phyloP scores from a whole-genome alignment of 2,888 invertebrate species.

The Cecidostiba fungosa region DNA sequence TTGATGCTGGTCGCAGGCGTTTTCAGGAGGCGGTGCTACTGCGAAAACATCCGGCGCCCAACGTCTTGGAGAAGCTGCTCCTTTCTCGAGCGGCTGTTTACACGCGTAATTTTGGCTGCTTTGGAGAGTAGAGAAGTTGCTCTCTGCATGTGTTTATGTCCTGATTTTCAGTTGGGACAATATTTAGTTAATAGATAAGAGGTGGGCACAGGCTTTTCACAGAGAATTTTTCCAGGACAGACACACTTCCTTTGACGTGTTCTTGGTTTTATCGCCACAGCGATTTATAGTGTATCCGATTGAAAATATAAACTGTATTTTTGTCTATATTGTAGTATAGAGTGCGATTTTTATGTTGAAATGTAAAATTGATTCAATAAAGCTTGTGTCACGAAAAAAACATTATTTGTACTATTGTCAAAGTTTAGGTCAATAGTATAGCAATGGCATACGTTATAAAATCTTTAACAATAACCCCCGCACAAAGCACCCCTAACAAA shows the following conservation, averaged over 20 bases:
- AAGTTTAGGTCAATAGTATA: neutral
- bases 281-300: no score
- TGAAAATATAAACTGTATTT: no score
- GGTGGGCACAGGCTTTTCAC: neutral
- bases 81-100: conserved; percentile 42
- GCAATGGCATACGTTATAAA: neutral
- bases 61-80: conserved; percentile 7
- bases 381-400: no score
- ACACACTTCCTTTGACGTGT: neutral
- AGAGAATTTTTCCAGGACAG: neutral
- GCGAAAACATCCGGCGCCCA: conserved; percentile 57
- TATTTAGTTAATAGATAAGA: conserved; percentile 36
- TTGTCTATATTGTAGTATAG: no score
- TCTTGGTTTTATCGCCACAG: no score
- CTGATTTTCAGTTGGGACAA: conserved; percentile 2
- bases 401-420: no score
- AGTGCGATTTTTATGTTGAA: no score
- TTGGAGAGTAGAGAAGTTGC: neutral
- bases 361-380: no score
- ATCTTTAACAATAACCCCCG: neutral
- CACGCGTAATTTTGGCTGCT: conserved; percentile 38
- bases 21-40: conserved; percentile 40
- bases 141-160: conserved; percentile 18
- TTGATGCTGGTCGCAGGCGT: conserved; percentile 26
- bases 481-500: neutral